Conservation (phyloP, 2,113 vertebrate species). For the Apteryx mantelli region DNA sequence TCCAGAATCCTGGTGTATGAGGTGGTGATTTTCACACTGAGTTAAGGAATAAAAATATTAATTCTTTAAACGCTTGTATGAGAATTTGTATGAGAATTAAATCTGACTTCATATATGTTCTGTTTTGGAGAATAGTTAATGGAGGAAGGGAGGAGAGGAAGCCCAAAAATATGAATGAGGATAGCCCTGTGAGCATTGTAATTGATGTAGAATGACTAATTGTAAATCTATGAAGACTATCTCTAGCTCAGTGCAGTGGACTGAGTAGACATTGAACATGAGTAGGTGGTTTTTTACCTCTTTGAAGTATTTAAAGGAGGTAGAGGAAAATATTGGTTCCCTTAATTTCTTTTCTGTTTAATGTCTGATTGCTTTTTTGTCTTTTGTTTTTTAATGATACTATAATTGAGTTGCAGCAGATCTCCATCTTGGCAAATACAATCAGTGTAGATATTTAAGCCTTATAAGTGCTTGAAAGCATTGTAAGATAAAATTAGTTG, state of each 20-base stretch:
- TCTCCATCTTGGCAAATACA: conserved; percentile 31
- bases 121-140: neutral
- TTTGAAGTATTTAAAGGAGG: neutral
- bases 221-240: neutral
- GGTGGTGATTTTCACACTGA: neutral
- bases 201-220: conserved; percentile 1
- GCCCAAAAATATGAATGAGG: neutral
- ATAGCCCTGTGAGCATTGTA: neutral
- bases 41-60: neutral
- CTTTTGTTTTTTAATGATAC: neutral
- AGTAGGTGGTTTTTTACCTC: neutral
- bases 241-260: neutral
- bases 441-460: neutral
- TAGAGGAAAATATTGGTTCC: neutral
- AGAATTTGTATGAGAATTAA: neutral
- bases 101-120: neutral
- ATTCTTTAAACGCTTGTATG: neutral
- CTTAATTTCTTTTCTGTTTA: neutral
- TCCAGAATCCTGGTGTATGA: neutral
- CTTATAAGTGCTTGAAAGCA: neutral
- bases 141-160: neutral
- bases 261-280: neutral
- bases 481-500: neutral
- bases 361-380: neutral
- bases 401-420: neutral